Conservation (phyloP, 2,797 vertebrate species). For the Hipposideros larvatus region DNA sequence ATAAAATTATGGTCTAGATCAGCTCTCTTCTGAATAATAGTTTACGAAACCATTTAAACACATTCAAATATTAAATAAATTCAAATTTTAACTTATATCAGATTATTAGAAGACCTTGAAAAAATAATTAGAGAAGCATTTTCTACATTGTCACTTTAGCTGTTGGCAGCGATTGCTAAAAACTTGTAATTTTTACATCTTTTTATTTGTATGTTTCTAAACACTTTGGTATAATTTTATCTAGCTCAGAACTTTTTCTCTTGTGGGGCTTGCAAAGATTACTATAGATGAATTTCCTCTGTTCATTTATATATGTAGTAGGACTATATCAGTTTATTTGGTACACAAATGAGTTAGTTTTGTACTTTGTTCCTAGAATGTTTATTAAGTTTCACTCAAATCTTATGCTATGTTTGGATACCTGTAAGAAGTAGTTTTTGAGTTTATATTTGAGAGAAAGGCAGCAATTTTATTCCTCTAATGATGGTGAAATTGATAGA, state of each 20-base stretch:
- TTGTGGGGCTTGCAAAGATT: neutral
- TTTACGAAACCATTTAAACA: neutral
- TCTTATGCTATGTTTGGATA: neutral
- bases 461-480: neutral
- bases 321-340: neutral
- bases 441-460: neutral
- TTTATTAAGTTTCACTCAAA: neutral
- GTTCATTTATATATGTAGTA: neutral
- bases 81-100: neutral
- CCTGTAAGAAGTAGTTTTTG: neutral
- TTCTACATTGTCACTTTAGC: neutral
- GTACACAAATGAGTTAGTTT: neutral
- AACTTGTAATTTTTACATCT: neutral
- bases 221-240: neutral
- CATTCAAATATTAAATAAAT: slow-evolving; percentile 46
- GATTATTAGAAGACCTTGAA: neutral
- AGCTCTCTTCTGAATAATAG: neutral
- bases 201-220: neutral
- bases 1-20: neutral
- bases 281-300: neutral
- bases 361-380: neutral
- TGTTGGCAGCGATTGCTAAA: neutral
- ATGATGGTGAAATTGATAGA: neutral
- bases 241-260: neutral
- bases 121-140: slow-evolving; percentile 21